Evolutionary conservation across 2,113 vertebrate species (phyloP).

Genomic region (Lipotes vexillifer): DNA sequence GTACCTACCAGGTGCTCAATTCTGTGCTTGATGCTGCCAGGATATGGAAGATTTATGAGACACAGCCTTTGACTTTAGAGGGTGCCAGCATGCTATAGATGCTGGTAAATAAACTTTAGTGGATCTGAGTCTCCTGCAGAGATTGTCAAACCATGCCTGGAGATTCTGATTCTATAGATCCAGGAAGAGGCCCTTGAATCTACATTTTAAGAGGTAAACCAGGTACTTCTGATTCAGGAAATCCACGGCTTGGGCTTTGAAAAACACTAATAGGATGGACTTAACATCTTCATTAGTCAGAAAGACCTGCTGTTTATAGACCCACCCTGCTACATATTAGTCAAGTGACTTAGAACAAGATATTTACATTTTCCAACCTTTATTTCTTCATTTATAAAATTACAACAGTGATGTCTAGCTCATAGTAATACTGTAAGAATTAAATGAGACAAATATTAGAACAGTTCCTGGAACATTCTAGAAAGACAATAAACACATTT

Average conservation of each 20-base stretch:
- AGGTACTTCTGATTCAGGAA: neutral
- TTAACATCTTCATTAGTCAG: neutral
- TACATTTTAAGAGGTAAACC: neutral
- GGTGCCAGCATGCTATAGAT: slow-evolving; percentile 46
- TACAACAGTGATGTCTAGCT: neutral
- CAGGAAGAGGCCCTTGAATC: neutral
- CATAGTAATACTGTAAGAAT: neutral
- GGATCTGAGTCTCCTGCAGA: neutral
- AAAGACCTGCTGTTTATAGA: neutral
- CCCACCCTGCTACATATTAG: neutral
- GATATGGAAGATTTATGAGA: slow-evolving; percentile 61
- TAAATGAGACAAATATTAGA: neutral
- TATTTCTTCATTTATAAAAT: slow-evolving; percentile 9
- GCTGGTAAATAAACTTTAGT: slow-evolving; percentile 31
- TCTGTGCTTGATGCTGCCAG: slow-evolving; percentile 55
- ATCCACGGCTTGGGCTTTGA: neutral
- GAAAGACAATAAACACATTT: neutral
- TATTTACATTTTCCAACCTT: neutral
- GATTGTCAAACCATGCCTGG: neutral
- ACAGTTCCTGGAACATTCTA: neutral
- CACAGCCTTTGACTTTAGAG: slow-evolving; percentile 56
- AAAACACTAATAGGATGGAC: neutral
- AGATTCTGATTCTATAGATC: neutral
- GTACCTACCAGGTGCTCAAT: slow-evolving; percentile 40
- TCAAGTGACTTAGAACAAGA: neutral